Percentiles rank a stretch among this genome's conserved stretches.
phyloP scores from a whole-genome alignment of 2,113 vertebrate species.

The Muntiacus muntjak region DNA sequence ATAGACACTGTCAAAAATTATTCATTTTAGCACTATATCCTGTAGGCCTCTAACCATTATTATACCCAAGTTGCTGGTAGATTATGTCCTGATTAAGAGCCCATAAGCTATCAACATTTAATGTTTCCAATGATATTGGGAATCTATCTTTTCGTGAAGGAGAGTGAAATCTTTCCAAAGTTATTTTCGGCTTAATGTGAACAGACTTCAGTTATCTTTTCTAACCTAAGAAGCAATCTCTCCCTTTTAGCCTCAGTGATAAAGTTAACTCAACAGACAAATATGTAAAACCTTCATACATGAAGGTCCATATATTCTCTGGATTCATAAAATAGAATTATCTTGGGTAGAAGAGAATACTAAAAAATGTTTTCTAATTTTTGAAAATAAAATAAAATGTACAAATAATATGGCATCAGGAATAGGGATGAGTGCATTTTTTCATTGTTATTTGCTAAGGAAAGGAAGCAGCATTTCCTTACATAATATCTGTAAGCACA shows the following conservation, averaged over 20 bases:
- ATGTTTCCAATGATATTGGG: background rate
- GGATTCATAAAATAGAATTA: background rate
- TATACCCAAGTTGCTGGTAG: background rate
- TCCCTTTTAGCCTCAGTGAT: background rate
- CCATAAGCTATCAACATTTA: background rate
- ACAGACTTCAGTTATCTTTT: background rate
- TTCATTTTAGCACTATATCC: background rate
- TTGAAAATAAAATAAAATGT: background rate
- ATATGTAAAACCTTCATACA: background rate
- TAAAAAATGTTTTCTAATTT: background rate
- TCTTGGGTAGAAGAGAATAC: background rate
- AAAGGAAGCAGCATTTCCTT: background rate
- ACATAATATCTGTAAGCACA: background rate
- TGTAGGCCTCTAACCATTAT: background rate
- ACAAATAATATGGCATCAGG: background rate
- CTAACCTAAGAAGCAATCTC: background rate
- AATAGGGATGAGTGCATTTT: background rate
- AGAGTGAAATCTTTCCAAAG: background rate
- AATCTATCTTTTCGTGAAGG: background rate
- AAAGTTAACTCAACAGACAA: background rate
- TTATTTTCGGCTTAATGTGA: background rate
- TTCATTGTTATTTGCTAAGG: background rate
- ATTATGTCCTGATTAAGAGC: background rate
- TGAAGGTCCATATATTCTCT: background rate
- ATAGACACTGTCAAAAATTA: background rate